phyloP scores from a whole-genome alignment of 2,113 vertebrate genomes.

The Sceloporus tristichus region DNA sequence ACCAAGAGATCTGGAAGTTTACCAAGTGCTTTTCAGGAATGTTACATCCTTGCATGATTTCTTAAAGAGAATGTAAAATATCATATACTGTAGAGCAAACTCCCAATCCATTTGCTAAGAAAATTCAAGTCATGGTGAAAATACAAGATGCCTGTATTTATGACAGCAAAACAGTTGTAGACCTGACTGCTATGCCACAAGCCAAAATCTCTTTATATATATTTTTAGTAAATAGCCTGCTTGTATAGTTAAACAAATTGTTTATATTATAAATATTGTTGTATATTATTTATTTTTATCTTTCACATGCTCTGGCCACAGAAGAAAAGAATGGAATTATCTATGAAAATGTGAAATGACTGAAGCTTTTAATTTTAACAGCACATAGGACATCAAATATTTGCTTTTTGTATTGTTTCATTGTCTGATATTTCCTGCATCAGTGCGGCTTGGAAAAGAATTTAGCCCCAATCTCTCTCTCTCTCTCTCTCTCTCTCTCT shows the following conservation, averaged over 20 bases:
- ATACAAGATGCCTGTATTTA: slow-evolving; percentile 55
- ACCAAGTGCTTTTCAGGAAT: slow-evolving; percentile 63
- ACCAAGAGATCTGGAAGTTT: slow-evolving; percentile 71
- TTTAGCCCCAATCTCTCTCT: neutral
- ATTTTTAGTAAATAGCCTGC: slow-evolving; percentile 12
- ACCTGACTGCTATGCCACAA: slow-evolving; percentile 23
- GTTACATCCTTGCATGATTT: slow-evolving; percentile 60
- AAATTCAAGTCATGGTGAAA: slow-evolving; percentile 55
- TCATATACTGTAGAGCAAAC: slow-evolving; percentile 10
- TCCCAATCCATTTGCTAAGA: slow-evolving; percentile 55
- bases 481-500: no score
- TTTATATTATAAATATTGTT: neutral
- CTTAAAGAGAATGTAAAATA: slow-evolving; percentile 54
- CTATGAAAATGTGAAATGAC: neutral
- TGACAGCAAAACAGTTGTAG: slow-evolving; percentile 46
- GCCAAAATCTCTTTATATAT: neutral
- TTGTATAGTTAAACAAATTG: slow-evolving; percentile 6
- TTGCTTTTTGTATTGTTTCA: slow-evolving; percentile 9
- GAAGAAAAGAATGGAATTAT: slow-evolving; percentile 9
- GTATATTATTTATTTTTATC: neutral
- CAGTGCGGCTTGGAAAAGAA: neutral
- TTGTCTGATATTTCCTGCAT: neutral
- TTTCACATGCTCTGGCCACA: neutral
- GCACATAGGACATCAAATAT: neutral
- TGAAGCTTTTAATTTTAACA: neutral